Evolutionary conservation across 2,888 invertebrate species (phyloP).

Genomic region (Tipula helvola): DNA sequence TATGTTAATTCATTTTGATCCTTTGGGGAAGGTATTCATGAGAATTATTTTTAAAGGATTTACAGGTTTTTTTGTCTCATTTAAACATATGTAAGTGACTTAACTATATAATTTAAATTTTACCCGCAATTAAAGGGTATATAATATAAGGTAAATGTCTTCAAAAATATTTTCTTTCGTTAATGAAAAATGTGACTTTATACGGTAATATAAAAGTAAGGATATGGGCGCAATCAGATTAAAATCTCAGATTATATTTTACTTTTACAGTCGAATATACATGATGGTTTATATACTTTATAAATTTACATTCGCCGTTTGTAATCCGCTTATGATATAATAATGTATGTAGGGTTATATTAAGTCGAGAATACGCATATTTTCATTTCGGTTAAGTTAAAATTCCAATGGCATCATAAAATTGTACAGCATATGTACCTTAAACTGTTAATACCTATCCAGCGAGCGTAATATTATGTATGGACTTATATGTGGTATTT

Average conservation of each 20-base stretch:
- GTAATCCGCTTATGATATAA: background rate
- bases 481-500: background rate
- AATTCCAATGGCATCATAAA: background rate
- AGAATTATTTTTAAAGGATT: background rate
- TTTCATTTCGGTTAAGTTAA: background rate
- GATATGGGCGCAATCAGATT: background rate
- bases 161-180: background rate
- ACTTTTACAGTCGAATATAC: background rate
- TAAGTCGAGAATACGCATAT: background rate
- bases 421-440: background rate
- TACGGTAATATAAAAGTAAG: background rate
- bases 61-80: background rate
- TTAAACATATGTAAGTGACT: background rate
- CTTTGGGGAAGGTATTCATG: background rate
- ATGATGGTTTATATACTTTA: background rate
- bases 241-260: background rate
- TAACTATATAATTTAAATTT: background rate
- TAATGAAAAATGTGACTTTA: background rate
- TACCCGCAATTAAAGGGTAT: background rate
- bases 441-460: background rate
- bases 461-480: background rate
- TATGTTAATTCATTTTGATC: conserved; percentile 4
- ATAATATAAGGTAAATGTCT: background rate
- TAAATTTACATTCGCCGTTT: background rate
- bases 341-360: background rate